These are phyloP conservation scores for Corythornis cristatus DNA, from an alignment of 2,113 vertebrate genomes.

Conservation along the genomic window DNA sequence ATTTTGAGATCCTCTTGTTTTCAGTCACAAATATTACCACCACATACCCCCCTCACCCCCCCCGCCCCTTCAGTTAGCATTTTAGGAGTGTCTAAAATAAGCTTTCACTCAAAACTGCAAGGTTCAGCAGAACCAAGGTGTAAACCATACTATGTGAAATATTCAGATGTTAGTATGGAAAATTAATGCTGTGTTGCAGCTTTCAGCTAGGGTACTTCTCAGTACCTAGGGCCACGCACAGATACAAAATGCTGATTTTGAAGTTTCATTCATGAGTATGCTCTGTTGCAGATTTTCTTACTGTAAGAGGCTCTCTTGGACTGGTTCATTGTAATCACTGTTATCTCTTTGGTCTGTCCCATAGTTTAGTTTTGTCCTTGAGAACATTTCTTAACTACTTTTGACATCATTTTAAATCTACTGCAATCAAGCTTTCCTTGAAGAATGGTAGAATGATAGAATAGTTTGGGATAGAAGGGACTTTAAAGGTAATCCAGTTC, in stretches of 20 bases:
- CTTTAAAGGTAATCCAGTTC: neutral
- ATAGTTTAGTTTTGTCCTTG: neutral
- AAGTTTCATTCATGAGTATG: neutral
- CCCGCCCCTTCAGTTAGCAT: neutral
- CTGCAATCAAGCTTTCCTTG: neutral
- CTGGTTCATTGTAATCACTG: neutral
- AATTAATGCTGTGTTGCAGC: neutral
- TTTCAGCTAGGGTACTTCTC: neutral
- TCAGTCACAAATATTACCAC: neutral
- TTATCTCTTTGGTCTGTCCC: neutral
- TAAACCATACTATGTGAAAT: conserved; percentile 13
- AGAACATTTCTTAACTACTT: neutral
- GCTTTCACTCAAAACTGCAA: neutral
- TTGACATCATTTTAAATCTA: neutral
- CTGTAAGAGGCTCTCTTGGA: neutral
- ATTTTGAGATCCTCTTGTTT: neutral
- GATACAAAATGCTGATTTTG: neutral
- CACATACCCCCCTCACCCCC: too few relatives aligned
- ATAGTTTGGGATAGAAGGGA: neutral
- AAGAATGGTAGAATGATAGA: neutral
- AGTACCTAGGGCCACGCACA: neutral
- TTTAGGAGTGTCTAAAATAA: neutral
- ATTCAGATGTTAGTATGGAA: conserved; percentile 2
- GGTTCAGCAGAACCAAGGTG: neutral
- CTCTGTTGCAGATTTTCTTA: neutral